These are phyloP conservation scores for Thumatha senex DNA, from an alignment of 2,888 invertebrate species.

Conservation along the genomic window DNA sequence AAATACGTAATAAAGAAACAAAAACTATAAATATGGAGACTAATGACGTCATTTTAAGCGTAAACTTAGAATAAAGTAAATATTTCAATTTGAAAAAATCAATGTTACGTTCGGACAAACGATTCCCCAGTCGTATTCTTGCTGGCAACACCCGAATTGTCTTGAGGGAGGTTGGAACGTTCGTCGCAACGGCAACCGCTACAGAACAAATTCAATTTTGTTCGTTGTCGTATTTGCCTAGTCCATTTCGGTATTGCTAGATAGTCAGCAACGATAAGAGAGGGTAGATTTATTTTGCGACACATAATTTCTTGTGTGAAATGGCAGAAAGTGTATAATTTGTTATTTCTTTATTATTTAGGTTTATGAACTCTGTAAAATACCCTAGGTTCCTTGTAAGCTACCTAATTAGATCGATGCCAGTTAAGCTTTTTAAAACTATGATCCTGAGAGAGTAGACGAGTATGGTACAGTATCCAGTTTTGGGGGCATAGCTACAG, in stretches of 20 bases:
- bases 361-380: too few relatives aligned
- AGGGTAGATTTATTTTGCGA: conserved; percentile 46
- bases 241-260: conserved; percentile 63
- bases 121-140: conserved; percentile 42
- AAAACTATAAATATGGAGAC: neutral
- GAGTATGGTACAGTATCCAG: too few relatives aligned
- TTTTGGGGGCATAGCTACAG: too few relatives aligned
- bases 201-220: conserved; percentile 70
- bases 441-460: too few relatives aligned
- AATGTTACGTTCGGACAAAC: conserved; percentile 24
- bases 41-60: neutral
- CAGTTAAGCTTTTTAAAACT: too few relatives aligned
- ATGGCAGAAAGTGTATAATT: conserved; percentile 19
- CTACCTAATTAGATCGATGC: too few relatives aligned
- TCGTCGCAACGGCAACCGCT: conserved; percentile 44
- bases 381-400: too few relatives aligned
- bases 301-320: conserved; percentile 34
- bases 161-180: conserved; percentile 46
- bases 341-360: too few relatives aligned
- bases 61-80: too few relatives aligned
- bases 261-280: conserved; percentile 47
- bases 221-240: conserved; percentile 62
- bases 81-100: conserved; percentile 22
- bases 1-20: too few relatives aligned
- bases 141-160: conserved; percentile 39